These are phyloP conservation scores for Aramus guarauna DNA, from an alignment of 2,113 vertebrate species.

Conservation along the genomic window DNA sequence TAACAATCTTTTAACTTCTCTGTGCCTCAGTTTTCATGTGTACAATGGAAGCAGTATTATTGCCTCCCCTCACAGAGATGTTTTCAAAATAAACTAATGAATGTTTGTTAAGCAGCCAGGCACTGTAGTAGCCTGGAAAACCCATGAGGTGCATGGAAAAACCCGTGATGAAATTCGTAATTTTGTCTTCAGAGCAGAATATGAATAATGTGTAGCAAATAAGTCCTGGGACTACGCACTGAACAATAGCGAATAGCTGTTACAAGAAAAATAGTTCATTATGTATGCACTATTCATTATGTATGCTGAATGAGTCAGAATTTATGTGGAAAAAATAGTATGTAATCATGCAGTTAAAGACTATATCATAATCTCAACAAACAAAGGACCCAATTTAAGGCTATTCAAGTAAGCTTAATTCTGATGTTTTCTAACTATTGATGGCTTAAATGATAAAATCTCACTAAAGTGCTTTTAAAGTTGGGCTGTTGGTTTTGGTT, in stretches of 20 bases:
- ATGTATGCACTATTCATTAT: neutral
- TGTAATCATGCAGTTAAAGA: slow-evolving; percentile 30
- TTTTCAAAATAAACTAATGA: slow-evolving; percentile 30
- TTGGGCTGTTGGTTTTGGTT: no score
- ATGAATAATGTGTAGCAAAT: slow-evolving; percentile 13
- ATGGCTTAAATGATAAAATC: neutral
- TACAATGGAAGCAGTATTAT: neutral
- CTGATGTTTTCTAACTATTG: neutral
- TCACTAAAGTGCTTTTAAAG: neutral
- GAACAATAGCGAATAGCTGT: neutral
- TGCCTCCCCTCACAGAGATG: neutral
- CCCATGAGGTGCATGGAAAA: slow-evolving; percentile 7
- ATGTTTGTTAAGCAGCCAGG: neutral
- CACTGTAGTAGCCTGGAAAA: neutral
- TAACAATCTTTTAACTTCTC: neutral
- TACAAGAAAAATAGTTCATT: slow-evolving; percentile 40
- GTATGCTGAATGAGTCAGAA: neutral
- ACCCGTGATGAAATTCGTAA: neutral
- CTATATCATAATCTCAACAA: neutral
- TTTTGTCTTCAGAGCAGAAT: slow-evolving; percentile 17
- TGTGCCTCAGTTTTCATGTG: neutral
- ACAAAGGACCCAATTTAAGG: neutral
- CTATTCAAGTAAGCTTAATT: neutral
- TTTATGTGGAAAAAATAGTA: slow-evolving; percentile 22
- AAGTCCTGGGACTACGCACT: neutral